Evolutionary conservation across 2,888 invertebrate genomes (phyloP).

Genomic region (Desoria tigrina): DNA sequence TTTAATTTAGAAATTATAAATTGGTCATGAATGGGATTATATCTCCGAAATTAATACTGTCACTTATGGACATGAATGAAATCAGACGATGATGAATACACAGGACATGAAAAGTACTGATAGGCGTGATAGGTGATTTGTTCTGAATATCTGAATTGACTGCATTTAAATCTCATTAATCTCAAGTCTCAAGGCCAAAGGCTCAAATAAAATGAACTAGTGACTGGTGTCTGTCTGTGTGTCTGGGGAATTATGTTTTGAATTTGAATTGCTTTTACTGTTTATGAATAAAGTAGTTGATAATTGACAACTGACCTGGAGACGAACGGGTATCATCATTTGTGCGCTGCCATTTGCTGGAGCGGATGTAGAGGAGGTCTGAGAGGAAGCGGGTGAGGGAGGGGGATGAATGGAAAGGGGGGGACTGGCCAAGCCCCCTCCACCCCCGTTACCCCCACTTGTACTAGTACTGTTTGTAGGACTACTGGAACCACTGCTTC

Average conservation of each 20-base stretch:
- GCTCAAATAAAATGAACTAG: background rate
- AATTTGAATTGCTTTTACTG: background rate
- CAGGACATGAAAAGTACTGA: no score
- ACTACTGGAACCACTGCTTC: slow-evolving; percentile 10
- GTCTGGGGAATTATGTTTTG: background rate
- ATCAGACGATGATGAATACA: no score
- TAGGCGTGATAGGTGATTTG: no score
- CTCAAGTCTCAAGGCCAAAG: background rate
- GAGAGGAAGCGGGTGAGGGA: slow-evolving; percentile 26
- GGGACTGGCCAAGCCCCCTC: slow-evolving; percentile 1
- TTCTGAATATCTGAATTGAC: no score
- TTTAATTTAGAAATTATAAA: no score
- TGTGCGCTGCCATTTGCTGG: slow-evolving; percentile 37
- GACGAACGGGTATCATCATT: slow-evolving; percentile 50
- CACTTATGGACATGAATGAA: no score
- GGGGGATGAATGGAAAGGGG: slow-evolving; percentile 24
- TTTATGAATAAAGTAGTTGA: background rate
- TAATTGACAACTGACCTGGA: slow-evolving; percentile 18
- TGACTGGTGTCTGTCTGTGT: background rate
- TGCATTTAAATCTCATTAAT: no score
- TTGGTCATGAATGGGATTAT: no score
- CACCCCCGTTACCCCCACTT: background rate
- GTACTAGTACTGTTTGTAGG: slow-evolving; percentile 11
- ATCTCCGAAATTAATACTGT: no score
- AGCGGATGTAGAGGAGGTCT: no score